Evolutionary conservation across 2,888 invertebrate species (phyloP).

Genomic region (Lottia scabra): DNA sequence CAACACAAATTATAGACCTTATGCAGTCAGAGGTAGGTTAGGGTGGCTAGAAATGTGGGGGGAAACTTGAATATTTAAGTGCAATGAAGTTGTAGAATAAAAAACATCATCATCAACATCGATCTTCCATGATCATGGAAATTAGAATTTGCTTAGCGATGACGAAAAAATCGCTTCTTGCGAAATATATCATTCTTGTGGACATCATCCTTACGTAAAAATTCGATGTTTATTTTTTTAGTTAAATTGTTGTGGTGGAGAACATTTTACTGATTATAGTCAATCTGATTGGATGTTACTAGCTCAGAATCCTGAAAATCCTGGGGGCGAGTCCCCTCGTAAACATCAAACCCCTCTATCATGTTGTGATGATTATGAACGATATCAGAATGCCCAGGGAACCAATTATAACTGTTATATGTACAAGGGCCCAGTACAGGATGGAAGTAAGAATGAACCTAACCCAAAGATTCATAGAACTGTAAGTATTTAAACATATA

Average conservation of each 20-base stretch:
- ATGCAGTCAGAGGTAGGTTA: conserved; percentile 57
- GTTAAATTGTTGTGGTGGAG: conserved; percentile 59
- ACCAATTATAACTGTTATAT: conserved; percentile 37
- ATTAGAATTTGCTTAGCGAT: too few relatives aligned
- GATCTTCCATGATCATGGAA: too few relatives aligned
- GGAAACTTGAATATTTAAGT: too few relatives aligned
- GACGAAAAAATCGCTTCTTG: too few relatives aligned
- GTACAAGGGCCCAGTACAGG: conserved; percentile 22
- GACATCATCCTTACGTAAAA: too few relatives aligned
- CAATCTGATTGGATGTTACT: conserved; percentile 44
- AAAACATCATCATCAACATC: too few relatives aligned
- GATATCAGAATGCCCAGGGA: conserved; percentile 37
- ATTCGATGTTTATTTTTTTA: conserved; percentile 25
- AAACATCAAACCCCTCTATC: conserved; percentile 44
- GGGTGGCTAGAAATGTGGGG: too few relatives aligned
- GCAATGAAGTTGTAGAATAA: too few relatives aligned
- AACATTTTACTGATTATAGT: conserved; percentile 45
- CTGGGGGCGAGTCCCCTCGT: background rate
- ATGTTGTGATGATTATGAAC: conserved; percentile 52
- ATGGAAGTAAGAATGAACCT: conserved; percentile 8
- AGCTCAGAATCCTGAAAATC: background rate
- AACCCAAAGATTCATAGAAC: conserved; percentile 29
- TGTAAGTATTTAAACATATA: conserved; percentile 17
- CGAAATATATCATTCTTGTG: too few relatives aligned
- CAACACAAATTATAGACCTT: conserved; percentile 51